These are phyloP conservation scores for Seira sanloemensis DNA, from an alignment of 2,888 invertebrate species.

Conservation along the genomic window DNA sequence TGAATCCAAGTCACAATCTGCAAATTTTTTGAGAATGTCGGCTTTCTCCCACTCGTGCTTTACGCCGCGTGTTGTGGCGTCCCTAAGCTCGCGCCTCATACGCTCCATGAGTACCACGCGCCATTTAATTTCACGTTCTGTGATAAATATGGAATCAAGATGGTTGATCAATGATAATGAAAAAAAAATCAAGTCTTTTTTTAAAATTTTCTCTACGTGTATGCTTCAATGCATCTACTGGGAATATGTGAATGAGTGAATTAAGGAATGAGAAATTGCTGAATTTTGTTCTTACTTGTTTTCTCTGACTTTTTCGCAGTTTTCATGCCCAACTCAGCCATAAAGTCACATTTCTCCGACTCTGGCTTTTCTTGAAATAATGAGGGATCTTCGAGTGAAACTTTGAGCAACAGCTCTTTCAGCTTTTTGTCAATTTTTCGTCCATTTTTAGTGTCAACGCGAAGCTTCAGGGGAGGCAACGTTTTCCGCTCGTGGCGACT, in stretches of 20 bases:
- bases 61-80: constrained; percentile 44
- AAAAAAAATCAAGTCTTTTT: not conserved
- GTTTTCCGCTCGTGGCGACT: constrained; percentile 66
- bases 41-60: constrained; percentile 67
- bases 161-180: not conserved
- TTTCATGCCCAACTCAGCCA: constrained; percentile 68
- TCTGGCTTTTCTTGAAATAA: constrained; percentile 52
- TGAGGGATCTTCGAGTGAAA: constrained; percentile 70
- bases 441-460: constrained; percentile 51
- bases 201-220: too few relatives aligned
- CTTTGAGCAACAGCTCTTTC: constrained; percentile 63
- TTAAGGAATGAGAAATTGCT: not conserved
- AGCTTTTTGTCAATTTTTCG: constrained; percentile 57
- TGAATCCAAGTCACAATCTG: constrained; percentile 30
- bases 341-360: constrained; percentile 61
- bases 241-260: not conserved
- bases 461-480: constrained; percentile 65
- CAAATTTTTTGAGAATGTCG: constrained; percentile 48
- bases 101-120: constrained; percentile 66
- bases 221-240: too few relatives aligned
- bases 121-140: constrained; percentile 70
- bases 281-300: constrained; percentile 51
- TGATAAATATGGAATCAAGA: constrained; percentile 11
- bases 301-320: constrained; percentile 65
- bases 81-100: constrained; percentile 64